These are phyloP conservation scores for Peromyscus attwateri DNA, from an alignment of 2,797 vertebrate species.

Conservation along the genomic window DNA sequence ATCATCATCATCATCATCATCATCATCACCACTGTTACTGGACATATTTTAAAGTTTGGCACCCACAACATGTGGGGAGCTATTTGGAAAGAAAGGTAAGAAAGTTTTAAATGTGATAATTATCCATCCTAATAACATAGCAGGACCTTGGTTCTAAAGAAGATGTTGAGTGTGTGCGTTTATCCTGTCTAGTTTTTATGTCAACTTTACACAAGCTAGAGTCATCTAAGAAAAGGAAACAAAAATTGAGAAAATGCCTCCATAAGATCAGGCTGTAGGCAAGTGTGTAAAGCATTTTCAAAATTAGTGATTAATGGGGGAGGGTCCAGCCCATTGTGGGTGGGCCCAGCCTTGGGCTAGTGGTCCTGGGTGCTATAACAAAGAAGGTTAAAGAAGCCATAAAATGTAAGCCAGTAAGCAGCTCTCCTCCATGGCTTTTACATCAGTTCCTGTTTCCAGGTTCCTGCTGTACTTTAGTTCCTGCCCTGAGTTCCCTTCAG, in stretches of 20 bases:
- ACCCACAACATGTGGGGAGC: not conserved
- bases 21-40: not conserved
- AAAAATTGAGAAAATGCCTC: not conserved
- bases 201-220: not conserved
- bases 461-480: not conserved
- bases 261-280: not conserved
- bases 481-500: not conserved
- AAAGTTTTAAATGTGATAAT: slow-evolving; percentile 19
- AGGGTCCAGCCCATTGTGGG: not conserved
- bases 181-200: not conserved
- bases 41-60: slow-evolving; percentile 13
- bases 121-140: not conserved
- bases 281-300: not conserved
- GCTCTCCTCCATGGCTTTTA: not conserved
- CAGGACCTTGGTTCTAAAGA: not conserved
- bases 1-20: not conserved
- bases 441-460: not conserved
- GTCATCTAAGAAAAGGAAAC: not conserved
- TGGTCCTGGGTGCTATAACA: not conserved
- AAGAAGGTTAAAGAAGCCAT: not conserved
- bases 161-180: not conserved
- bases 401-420: not conserved
- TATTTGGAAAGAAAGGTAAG: not conserved
- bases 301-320: not conserved
- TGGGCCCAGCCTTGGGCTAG: not conserved